A percentile compares a stretch with the other conserved stretches of the same genome.
phyloP scores from a whole-genome alignment of 1,140 invertebrate genomes.

The Thaumatotibia leucotreta region DNA sequence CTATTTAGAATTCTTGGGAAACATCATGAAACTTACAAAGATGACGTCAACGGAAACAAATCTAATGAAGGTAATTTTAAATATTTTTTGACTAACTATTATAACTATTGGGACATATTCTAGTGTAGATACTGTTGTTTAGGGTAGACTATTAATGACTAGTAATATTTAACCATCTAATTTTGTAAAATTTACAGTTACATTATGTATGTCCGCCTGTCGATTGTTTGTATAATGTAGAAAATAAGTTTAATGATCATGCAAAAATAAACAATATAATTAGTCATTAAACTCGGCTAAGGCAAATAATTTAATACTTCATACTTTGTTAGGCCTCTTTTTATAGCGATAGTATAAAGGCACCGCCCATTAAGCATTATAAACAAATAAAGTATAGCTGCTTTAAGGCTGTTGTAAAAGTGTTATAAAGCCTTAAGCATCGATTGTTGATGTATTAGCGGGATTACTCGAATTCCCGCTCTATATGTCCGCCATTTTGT shows the following conservation, averaged over 20 bases:
- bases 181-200: too few relatives aligned
- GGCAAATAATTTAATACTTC: slow-evolving; percentile 4
- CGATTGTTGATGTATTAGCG: slow-evolving; percentile 12
- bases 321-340: slow-evolving; percentile 45
- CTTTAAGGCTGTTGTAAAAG: not conserved
- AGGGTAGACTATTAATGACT: too few relatives aligned
- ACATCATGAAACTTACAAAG: too few relatives aligned
- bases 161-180: too few relatives aligned
- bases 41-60: too few relatives aligned
- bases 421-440: slow-evolving; percentile 11
- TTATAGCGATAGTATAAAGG: slow-evolving; percentile 39
- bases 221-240: not conserved
- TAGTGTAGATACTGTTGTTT: too few relatives aligned
- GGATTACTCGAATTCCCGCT: slow-evolving; percentile 7
- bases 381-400: slow-evolving; percentile 21
- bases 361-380: slow-evolving; percentile 38
- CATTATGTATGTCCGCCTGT: not conserved
- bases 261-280: slow-evolving; percentile 12
- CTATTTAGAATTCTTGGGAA: too few relatives aligned
- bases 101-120: too few relatives aligned
- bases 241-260: not conserved
- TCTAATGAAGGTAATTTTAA: too few relatives aligned
- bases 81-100: too few relatives aligned
- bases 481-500: slow-evolving; percentile 1
- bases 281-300: slow-evolving; percentile 7